A percentile compares a stretch with the other conserved stretches of the same genome.
Conservation (phyloP, 1,140 invertebrate species). For the Platorchestia sp. region DNA sequence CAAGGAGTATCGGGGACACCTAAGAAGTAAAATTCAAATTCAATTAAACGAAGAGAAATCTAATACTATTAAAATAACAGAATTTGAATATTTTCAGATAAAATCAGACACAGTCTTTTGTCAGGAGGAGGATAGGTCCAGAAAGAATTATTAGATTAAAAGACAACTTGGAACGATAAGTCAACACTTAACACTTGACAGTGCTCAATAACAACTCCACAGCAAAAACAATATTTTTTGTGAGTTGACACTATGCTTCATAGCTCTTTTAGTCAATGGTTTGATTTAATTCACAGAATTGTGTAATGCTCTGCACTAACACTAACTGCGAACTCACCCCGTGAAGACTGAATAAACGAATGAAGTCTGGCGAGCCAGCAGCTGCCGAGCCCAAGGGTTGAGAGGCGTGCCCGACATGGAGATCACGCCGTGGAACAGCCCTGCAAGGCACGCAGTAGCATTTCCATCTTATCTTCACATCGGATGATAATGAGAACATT, state of each 20-base stretch:
- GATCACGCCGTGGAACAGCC: slow-evolving; percentile 6
- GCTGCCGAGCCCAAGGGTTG: slow-evolving; percentile 1
- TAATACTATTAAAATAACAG: background rate
- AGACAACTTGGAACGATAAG: background rate
- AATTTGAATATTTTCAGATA: background rate
- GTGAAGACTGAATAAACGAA: slow-evolving; percentile 25
- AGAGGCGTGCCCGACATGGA: background rate
- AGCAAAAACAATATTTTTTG: background rate
- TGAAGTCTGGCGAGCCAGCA: background rate
- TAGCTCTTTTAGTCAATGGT: background rate
- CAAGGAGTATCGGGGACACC: background rate
- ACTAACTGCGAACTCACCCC: background rate
- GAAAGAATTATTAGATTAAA: background rate
- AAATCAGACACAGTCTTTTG: background rate
- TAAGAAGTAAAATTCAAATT: background rate
- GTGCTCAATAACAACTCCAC: background rate
- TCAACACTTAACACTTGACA: background rate
- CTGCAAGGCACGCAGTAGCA: background rate
- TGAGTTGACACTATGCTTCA: background rate
- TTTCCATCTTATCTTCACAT: background rate
- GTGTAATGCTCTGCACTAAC: background rate
- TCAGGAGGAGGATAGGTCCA: background rate
- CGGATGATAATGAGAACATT: background rate
- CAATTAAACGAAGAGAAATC: background rate
- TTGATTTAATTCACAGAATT: background rate